phyloP scores from a whole-genome alignment of 2,113 vertebrate genomes.

The Abramis brama region DNA sequence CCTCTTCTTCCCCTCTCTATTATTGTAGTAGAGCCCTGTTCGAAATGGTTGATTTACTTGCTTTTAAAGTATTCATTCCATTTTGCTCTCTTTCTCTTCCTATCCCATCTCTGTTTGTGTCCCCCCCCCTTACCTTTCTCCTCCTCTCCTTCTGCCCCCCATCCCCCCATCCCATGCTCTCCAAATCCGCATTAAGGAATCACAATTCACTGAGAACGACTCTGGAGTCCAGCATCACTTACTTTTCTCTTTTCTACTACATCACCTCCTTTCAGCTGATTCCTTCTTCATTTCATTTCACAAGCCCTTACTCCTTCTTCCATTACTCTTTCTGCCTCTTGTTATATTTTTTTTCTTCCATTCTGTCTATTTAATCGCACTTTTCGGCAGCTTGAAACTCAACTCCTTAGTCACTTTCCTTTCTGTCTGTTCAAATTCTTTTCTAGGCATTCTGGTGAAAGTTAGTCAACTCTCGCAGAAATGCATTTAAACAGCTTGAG shows the following conservation, averaged over 20 bases:
- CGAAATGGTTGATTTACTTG: conserved; percentile 53
- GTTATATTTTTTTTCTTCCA: neutral
- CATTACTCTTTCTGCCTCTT: neutral
- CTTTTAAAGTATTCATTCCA: conserved; percentile 48
- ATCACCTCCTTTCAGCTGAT: neutral
- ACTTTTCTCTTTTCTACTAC: conserved; percentile 41
- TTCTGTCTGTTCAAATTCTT: neutral
- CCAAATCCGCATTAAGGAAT: conserved; percentile 74
- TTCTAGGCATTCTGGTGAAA: neutral
- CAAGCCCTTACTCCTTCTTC: neutral
- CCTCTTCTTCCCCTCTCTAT: conserved; percentile 36
- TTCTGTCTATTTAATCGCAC: neutral
- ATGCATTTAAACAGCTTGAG: neutral
- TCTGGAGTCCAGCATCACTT: conserved; percentile 59
- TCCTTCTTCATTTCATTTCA: neutral
- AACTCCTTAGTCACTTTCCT: conserved; percentile 34
- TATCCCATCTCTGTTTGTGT: conserved; percentile 43
- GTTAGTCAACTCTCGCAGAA: neutral
- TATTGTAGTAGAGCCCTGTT: neutral
- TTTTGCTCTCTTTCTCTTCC: conserved; percentile 9
- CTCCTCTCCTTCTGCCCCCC: conserved; percentile 40
- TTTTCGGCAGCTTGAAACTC: neutral
- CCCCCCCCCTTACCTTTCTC: conserved; percentile 37
- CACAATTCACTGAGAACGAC: conserved; percentile 72
- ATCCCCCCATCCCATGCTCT: conserved; percentile 55